Percentiles rank a stretch among this genome's conserved stretches.
phyloP scores from a whole-genome alignment of 35 echinoderm and acorn worm species.

The Lytechinus pictus region DNA sequence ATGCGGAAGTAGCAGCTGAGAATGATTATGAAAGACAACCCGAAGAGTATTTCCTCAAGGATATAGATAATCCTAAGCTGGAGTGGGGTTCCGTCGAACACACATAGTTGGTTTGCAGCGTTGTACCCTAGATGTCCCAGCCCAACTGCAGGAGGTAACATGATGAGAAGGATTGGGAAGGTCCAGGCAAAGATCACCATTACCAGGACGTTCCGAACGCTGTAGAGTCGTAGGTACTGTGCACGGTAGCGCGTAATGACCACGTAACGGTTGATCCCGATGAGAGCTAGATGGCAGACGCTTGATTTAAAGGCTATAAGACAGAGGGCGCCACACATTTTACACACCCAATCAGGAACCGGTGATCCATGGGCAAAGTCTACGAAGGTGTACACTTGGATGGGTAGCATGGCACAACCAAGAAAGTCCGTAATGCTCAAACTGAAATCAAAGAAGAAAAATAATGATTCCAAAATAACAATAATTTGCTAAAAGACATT shows the following conservation, averaged over 20 bases:
- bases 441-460: neutral
- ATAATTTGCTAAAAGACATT: too few relatives aligned
- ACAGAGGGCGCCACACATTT: conserved; percentile 16
- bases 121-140: conserved; percentile 27
- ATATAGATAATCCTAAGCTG: conserved; percentile 25
- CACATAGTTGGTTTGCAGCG: conserved; percentile 28
- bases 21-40: conserved; percentile 29
- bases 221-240: conserved; percentile 30
- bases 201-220: neutral
- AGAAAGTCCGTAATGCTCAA: conserved; percentile 23
- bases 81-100: conserved; percentile 11
- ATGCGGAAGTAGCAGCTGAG: conserved; percentile 8
- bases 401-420: conserved; percentile 21
- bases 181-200: conserved; percentile 42
- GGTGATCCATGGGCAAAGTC: neutral
- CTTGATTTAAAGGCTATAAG: conserved; percentile 29
- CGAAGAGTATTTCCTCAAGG: conserved; percentile 35
- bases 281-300: conserved; percentile 22
- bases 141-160: conserved; percentile 8
- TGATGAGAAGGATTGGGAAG: conserved; percentile 7
- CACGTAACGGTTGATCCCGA: conserved; percentile 20
- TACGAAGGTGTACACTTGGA: conserved; percentile 23
- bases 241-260: conserved; percentile 2
- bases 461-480: neutral
- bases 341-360: conserved; percentile 8